phyloP scores from a whole-genome alignment of 2,113 vertebrate genomes.

The Penelope pileata region DNA sequence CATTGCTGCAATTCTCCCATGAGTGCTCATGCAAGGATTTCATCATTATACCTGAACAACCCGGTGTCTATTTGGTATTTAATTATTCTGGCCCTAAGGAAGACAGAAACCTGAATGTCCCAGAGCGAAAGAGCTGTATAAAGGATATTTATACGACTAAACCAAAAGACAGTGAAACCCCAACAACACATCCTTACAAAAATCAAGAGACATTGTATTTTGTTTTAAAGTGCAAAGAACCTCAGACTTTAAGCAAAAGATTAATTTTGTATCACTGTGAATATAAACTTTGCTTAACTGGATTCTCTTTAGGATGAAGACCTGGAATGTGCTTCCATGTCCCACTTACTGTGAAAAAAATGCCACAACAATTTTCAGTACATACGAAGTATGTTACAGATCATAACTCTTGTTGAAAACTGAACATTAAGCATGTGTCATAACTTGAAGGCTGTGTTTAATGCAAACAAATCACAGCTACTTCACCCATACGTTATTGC shows the following conservation, averaged over 20 bases:
- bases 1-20: not conserved
- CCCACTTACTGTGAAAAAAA: not conserved
- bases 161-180: not conserved
- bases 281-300: not conserved
- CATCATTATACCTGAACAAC: not conserved
- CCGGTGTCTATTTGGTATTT: not conserved
- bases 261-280: not conserved
- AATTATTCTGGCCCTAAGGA: not conserved
- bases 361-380: not conserved
- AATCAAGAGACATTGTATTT: not conserved
- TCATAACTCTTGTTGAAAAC: not conserved
- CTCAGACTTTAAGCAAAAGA: not conserved
- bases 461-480: not conserved
- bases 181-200: rapidly evolving
- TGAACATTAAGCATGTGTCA: not conserved
- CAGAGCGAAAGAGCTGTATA: not conserved
- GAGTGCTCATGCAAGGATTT: not conserved
- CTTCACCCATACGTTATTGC: not conserved
- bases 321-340: not conserved
- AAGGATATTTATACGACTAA: not conserved
- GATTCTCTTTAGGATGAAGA: not conserved
- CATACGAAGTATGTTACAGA: not conserved
- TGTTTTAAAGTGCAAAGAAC: not conserved
- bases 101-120: not conserved
- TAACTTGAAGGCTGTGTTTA: not conserved